These are phyloP conservation scores for Amorpha juglandis DNA, from an alignment of 2,888 invertebrate genomes.

Conservation along the genomic window DNA sequence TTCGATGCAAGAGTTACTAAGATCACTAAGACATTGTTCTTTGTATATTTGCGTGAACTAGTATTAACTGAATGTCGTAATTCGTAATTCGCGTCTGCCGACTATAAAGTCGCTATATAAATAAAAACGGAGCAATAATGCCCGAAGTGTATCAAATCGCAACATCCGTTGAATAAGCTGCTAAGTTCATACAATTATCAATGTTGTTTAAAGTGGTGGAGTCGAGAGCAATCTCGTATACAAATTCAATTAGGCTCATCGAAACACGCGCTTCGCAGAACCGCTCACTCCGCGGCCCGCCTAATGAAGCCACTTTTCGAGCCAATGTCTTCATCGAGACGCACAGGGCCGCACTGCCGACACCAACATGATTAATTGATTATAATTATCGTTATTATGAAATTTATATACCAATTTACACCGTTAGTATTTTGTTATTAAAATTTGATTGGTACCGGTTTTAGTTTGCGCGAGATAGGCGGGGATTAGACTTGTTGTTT, in stretches of 20 bases:
- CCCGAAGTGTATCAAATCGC: background rate
- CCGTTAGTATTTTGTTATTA: slow-evolving; percentile 13
- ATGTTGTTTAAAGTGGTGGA: background rate
- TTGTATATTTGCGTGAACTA: no score
- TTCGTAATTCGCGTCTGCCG: no score
- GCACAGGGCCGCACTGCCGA: slow-evolving; percentile 56
- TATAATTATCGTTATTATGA: slow-evolving; percentile 16
- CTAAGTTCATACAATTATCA: slow-evolving; percentile 13
- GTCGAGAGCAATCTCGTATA: slow-evolving; percentile 35
- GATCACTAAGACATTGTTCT: no score
- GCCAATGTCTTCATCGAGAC: slow-evolving; percentile 71
- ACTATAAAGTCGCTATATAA: background rate
- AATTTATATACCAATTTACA: slow-evolving; percentile 23
- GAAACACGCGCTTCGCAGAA: slow-evolving; percentile 55
- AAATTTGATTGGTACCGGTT: slow-evolving; percentile 24
- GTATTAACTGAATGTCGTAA: no score
- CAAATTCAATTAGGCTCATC: slow-evolving; percentile 64
- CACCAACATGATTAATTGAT: slow-evolving; percentile 21
- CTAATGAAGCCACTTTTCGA: slow-evolving; percentile 72
- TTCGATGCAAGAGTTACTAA: no score
- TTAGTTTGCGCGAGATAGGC: background rate
- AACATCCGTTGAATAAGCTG: slow-evolving; percentile 1
- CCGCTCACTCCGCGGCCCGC: slow-evolving; percentile 42
- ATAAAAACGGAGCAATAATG: background rate
- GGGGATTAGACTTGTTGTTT: background rate